Base-by-base conservation (phyloP, 1,140 invertebrate genomes). In the Cotesia glomerata region DNA sequence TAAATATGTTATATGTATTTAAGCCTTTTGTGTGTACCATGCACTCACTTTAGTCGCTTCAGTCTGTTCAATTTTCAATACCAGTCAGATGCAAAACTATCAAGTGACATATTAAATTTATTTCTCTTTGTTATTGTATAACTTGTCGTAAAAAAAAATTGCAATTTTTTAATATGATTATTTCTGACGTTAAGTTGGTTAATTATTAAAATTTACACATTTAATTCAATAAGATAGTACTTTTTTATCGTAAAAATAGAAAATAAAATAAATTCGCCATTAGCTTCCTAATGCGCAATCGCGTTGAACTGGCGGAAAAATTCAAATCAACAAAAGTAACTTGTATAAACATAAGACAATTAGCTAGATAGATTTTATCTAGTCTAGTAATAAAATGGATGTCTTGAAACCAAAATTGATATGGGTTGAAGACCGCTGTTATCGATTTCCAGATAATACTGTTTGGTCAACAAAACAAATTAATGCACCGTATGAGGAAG, bases 401-500 rank as follows among this genome's bases (percentile, higher is more conserved):
- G 65, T 81, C 32, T 64, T 82, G 32, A 52, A 84, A 34, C 90
- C 89, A 51, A 85, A 90, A 58, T 67, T 90, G 66, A 72, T 88
- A 64, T 89, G 87, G 86, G 85, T 90, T 64, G 86, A 89, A 72
- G 87, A 85, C 51, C 82, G 85, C 77, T 89, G 88, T 79, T 90
- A 90, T 51, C 87, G 90, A 83, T 77, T 87, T 80, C 80, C 66
- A 36, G 83, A 78, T 52, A 80, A 67, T 35, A 68, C 51, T 39
- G 62, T 34, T 1, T 76, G 76, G 77, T 71, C 69, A 4, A 39
- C 65, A 5, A 66, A 66, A 52, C 58, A 68, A 34, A 51, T 74
- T 63, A 35, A 76, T 35, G 72, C 51, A 58, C 69, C 76, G 34
- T 85, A 84, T 26, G 54, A 76, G 9, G 78, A 81, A 66, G 79